Evolutionary conservation across 2,888 invertebrate species (phyloP), one percentile per base, ranked within the genome.

Genomic region (Uropetala carovei): DNA sequence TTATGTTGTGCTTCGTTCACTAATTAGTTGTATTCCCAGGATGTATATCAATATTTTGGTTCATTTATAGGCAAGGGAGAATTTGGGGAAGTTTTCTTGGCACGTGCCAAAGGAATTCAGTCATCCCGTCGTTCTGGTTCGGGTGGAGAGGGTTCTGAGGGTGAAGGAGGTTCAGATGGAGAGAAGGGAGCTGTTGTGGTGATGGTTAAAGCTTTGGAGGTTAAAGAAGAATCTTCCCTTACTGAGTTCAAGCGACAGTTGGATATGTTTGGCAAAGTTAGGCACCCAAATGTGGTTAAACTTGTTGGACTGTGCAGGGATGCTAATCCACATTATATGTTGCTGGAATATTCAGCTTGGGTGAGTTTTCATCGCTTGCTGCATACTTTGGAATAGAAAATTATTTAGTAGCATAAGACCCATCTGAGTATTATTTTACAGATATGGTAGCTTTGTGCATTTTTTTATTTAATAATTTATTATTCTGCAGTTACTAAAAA

Each of bases 291-390:
- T 94, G 96, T 99, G 0, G 97, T 97, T 0, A 97, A 97, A 75
- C 95, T 99, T 84, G 95, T 98, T 92, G 99, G 98, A 0, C 95
- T 99, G 13, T 98, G 98, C 94, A 96, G 97, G 85, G 98, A 98
- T 92, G 96, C 96, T 7, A 98, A 98, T 93, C 99, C 99, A 0
- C 98, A 98, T 94, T 98, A 97, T 94, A 97, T 99, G 96, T 96
- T 99, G 43, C 95, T 98, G 18, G 98, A 99, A 94, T 98, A 98
- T 94, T 98, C 98, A 5, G 99, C 99, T 94, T 99, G 99, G 99
- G 98, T 98, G 95, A 95, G 96, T 94, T 10, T 86, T 14, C 0
- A 30, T 3, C 14, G 18, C 43, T n/a, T 64, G 14, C 16, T 59
- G 14, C 59, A 16, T 22, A 56, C 27, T 27, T 85, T 85, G 13